Conservation (phyloP, 1,140 invertebrate genomes). For the Archegozetes longisetosus region DNA sequence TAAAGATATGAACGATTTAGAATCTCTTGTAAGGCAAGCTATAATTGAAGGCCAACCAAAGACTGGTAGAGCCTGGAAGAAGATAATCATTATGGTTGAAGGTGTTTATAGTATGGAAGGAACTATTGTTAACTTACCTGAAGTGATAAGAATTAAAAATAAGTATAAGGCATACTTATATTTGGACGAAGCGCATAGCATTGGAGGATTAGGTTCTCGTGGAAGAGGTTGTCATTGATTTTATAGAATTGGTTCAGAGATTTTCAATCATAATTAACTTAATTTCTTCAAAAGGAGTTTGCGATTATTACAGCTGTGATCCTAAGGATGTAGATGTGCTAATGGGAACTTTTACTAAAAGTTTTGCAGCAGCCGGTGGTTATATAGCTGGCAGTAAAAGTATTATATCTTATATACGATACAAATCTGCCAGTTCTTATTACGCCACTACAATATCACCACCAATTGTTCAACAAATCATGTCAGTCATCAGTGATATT, state of each 20-base stretch:
- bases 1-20: slow-evolving; percentile 65
- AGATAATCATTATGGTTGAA: slow-evolving; percentile 86
- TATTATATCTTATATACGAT: slow-evolving; percentile 62
- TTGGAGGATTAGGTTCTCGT: slow-evolving; percentile 73
- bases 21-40: slow-evolving; percentile 47
- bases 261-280: no score
- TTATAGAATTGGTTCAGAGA: no score
- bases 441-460: slow-evolving; percentile 84
- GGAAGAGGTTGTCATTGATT: no score
- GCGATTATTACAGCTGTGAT: slow-evolving; percentile 65
- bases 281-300: no score
- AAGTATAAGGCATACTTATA: slow-evolving; percentile 91
- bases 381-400: slow-evolving; percentile 76
- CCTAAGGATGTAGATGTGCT: slow-evolving; percentile 81
- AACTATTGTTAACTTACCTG: slow-evolving; percentile 73
- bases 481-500: slow-evolving; percentile 31
- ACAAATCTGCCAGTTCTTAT: slow-evolving; percentile 62
- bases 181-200: slow-evolving; percentile 90
- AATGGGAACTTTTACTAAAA: slow-evolving; percentile 93
- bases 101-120: slow-evolving; percentile 95
- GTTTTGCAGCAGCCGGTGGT: slow-evolving; percentile 87
- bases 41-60: slow-evolving; percentile 62
- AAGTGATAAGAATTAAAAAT: slow-evolving; percentile 77
- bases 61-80: slow-evolving; percentile 64
- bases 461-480: slow-evolving; percentile 77